These are phyloP conservation scores for Sycophila sp. DNA, from an alignment of 1,140 invertebrate species.

Conservation along the genomic window DNA sequence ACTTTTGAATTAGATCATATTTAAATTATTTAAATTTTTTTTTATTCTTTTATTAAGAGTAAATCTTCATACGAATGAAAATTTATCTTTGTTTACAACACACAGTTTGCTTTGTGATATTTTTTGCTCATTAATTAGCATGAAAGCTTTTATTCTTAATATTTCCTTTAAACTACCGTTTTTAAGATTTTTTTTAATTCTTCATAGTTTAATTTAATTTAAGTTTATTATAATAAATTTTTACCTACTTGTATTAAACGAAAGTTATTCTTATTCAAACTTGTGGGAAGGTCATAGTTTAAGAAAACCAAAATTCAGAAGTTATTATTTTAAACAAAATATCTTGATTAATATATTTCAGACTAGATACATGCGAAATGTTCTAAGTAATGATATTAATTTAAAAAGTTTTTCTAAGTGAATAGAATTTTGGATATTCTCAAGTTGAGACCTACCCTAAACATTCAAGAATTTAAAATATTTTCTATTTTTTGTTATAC, in stretches of 20 bases:
- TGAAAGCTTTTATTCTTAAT: neutral
- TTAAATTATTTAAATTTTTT: constrained; percentile 11
- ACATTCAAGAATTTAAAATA: neutral
- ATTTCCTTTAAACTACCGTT: neutral
- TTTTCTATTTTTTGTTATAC: neutral
- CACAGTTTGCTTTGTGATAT: constrained; percentile 26
- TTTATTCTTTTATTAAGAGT: no score
- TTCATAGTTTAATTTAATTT: constrained; percentile 2
- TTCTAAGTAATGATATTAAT: no score
- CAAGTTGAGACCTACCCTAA: constrained; percentile 4
- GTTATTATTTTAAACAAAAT: neutral
- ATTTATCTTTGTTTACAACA: constrained; percentile 11
- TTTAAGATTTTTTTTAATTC: neutral
- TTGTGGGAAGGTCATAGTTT: constrained; percentile 7
- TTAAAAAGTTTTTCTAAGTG: no score
- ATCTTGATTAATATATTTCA: no score
- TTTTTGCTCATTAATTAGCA: constrained; percentile 2
- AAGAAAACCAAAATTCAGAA: constrained; percentile 5
- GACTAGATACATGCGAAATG: no score
- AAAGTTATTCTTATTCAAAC: neutral
- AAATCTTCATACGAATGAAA: constrained; percentile 19
- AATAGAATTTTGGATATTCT: constrained; percentile 8
- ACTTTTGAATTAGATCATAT: no score
- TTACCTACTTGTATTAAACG: neutral
- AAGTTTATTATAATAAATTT: constrained; percentile 15